These are phyloP conservation scores for Epirrita christyi DNA, from an alignment of 2,888 invertebrate species.

Conservation along the genomic window DNA sequence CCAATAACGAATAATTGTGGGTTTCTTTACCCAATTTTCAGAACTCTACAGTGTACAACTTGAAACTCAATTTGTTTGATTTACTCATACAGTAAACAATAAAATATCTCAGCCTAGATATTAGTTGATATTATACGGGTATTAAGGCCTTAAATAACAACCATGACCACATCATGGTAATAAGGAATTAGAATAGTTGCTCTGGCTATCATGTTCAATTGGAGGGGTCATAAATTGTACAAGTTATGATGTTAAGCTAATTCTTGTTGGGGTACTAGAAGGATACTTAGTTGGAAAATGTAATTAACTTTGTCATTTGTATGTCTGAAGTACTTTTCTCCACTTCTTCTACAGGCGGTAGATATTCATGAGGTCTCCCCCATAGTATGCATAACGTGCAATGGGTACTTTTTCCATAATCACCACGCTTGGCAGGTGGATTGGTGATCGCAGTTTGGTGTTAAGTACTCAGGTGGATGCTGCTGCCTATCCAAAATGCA, in stretches of 20 bases:
- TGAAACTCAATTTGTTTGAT: background rate
- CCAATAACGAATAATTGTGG: no score
- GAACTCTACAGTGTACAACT: background rate
- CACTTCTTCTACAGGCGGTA: no score
- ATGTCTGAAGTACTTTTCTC: no score
- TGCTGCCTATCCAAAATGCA: no score
- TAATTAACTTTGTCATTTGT: conserved; percentile 5
- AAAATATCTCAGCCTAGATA: conserved; percentile 16
- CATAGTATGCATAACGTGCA: no score
- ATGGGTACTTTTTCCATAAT: no score
- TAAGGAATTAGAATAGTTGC: conserved; percentile 19
- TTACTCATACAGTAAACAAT: background rate
- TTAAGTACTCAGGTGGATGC: no score
- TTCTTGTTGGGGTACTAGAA: conserved; percentile 15
- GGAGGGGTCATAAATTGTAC: conserved; percentile 11
- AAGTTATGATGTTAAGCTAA: conserved; percentile 12
- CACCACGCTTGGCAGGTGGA: no score
- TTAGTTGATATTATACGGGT: conserved; percentile 10
- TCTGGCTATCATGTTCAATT: conserved; percentile 16
- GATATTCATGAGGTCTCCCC: no score
- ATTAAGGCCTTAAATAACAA: conserved; percentile 8
- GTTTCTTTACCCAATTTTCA: no score
- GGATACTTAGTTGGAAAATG: conserved; percentile 2
- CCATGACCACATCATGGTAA: conserved; percentile 15
- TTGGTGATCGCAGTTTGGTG: no score